Base-by-base conservation (phyloP, 1,140 invertebrate species). In the Drosophila kikkawai region DNA sequence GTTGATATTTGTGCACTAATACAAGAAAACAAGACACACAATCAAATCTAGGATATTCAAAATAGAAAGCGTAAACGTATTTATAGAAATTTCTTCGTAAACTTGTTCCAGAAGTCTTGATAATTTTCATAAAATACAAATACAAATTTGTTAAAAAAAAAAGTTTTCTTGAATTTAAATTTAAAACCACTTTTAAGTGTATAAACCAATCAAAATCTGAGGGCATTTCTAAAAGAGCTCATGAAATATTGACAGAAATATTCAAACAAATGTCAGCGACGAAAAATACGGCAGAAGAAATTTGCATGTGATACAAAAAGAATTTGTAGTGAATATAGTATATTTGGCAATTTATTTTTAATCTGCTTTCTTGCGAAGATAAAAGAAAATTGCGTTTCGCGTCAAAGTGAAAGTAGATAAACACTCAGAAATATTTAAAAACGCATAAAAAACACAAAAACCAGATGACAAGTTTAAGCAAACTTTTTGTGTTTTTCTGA, bases 301-400 rank as follows among this genome's bases (percentile, higher is more conserved):
- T 70, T 44, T 51, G 59, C 53, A 75, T 77, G 65, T 29, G 51
- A 79, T 73, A 60, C 51, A 50, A 41, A 61, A 48, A 57, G 45
- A 60, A 63, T 53, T 63, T 5, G 34, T n/a, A 73, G 36, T 61
- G 45, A 50, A 77, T 82, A 77, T 82, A 86, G 22, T 66, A 75
- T 75, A 58, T 55, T 59, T 55, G 13, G 37, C 17, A 79, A 79
- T 66, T 68, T 87, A 87, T 87, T 87, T 87, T 63, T 84, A 88
- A 71, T 77, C 76, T 53, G 32, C 19, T 63, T 79, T 73, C 60
- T 83, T 65, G 80, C 77, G 65, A 65, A 88, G 80, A 87, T 83
- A 87, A 88, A 87, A 83, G 80, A 80, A 80, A 83, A 78, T 88
- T 87, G 76, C 77, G 84, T 88, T 83, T 64, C 68, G 39, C 39